Evolutionary conservation across 2,113 vertebrate genomes (phyloP).

Genomic region (Cyphomyrus plagiostoma): DNA sequence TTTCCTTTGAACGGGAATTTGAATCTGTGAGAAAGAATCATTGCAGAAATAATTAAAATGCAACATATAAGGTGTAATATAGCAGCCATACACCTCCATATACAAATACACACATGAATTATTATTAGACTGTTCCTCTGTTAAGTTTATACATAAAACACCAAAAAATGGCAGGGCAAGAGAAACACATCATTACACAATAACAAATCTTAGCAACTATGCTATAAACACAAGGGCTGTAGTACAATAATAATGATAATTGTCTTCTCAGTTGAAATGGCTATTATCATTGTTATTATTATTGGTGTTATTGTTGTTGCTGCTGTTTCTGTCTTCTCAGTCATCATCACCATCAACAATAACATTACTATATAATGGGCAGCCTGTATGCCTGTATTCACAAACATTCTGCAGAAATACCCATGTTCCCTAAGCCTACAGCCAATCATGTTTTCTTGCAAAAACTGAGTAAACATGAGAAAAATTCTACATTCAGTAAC

Average conservation of each 20-base stretch:
- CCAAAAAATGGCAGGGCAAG: neutral
- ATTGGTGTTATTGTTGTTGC: neutral
- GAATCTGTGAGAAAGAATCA: conserved; percentile 75
- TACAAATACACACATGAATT: neutral
- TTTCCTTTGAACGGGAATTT: conserved; percentile 63
- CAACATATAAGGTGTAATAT: conserved; percentile 53
- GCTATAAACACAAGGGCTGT: neutral
- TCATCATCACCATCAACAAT: neutral
- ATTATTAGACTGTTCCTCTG: neutral
- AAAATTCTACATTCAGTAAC: neutral
- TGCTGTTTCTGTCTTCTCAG: neutral
- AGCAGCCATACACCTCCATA: conserved; percentile 37
- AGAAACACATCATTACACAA: neutral
- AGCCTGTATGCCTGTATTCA: neutral
- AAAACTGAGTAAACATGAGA: neutral
- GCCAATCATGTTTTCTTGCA: neutral
- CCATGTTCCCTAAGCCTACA: neutral
- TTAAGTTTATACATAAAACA: neutral
- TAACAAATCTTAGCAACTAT: neutral
- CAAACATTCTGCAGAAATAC: neutral
- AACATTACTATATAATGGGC: neutral
- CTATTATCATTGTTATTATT: neutral
- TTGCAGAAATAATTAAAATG: conserved; percentile 63
- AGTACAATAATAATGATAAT: neutral
- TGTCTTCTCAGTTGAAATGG: neutral